phyloP scores from a whole-genome alignment of 2,113 vertebrate genomes.

The Columbina picui region DNA sequence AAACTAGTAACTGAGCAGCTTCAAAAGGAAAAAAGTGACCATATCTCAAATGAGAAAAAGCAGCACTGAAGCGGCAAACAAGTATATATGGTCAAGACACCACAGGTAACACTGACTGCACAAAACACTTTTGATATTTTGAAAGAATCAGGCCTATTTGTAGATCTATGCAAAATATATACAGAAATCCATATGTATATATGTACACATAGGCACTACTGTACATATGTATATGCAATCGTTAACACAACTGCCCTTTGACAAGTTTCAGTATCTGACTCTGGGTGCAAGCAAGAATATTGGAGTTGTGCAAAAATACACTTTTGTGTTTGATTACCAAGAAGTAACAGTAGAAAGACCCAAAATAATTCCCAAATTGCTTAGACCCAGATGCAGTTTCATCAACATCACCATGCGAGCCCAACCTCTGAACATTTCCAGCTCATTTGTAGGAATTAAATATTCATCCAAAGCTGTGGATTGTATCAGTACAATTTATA shows the following conservation, averaged over 20 bases:
- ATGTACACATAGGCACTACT: conserved; percentile 72
- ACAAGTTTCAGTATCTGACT: conserved; percentile 3
- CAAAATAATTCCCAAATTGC: conserved; percentile 3
- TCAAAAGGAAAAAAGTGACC: neutral
- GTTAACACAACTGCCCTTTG: conserved; percentile 16
- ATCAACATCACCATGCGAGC: neutral
- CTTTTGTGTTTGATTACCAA: neutral
- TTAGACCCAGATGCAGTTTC: neutral
- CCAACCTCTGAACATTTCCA: neutral
- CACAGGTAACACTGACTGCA: conserved; percentile 61
- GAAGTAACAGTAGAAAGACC: neutral
- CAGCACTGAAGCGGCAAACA: conserved; percentile 33
- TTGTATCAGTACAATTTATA: neutral
- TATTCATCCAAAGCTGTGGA: neutral
- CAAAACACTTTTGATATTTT: conserved; percentile 15
- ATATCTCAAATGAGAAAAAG: neutral
- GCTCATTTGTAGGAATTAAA: neutral
- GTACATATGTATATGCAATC: conserved; percentile 61
- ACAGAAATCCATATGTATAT: conserved; percentile 75
- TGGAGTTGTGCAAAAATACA: conserved; percentile 41
- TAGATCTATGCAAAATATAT: conserved; percentile 76
- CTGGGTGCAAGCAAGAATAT: neutral
- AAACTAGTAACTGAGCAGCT: conserved; percentile 3
- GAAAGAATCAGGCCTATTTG: conserved; percentile 55
- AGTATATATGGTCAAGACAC: neutral